A percentile compares a stretch with the other conserved stretches of the same genome.
These are phyloP conservation scores for Muschampia plurimacula DNA, from an alignment of 2,888 invertebrate species.

Conservation along the genomic window DNA sequence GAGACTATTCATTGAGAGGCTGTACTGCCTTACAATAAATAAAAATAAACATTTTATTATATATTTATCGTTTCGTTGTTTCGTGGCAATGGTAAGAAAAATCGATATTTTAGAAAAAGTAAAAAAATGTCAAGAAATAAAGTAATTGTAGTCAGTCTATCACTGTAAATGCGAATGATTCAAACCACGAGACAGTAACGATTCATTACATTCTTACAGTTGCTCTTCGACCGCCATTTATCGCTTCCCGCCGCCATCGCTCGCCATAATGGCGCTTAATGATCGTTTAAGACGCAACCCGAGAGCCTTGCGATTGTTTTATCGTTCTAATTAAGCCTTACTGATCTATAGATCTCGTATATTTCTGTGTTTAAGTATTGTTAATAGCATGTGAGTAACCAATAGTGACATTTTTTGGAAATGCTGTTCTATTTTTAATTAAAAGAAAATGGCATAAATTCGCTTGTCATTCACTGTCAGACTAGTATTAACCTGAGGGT, in stretches of 20 bases:
- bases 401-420: neutral
- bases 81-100: too few species aligned
- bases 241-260: slow-evolving; percentile 63
- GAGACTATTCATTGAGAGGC: too few species aligned
- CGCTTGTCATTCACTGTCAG: too few species aligned
- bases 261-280: slow-evolving; percentile 73
- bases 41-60: too few species aligned
- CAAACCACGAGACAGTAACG: slow-evolving; percentile 4
- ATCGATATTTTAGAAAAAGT: too few species aligned
- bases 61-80: too few species aligned
- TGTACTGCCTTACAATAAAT: too few species aligned
- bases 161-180: slow-evolving; percentile 2
- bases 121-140: neutral
- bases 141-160: neutral
- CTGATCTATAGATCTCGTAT: slow-evolving; percentile 67
- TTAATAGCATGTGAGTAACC: neutral
- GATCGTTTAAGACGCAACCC: slow-evolving; percentile 74
- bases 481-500: too few species aligned
- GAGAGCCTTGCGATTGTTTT: slow-evolving; percentile 74
- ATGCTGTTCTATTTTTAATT: too few species aligned
- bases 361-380: slow-evolving; percentile 30
- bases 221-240: slow-evolving; percentile 59
- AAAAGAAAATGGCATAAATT: too few species aligned
- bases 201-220: slow-evolving; percentile 39
- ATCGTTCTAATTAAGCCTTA: slow-evolving; percentile 76